A percentile compares a stretch with the other conserved stretches of the same genome.
Evolutionary conservation across 2,888 invertebrate genomes (phyloP).

Genomic region (Pollenia angustigena): DNA sequence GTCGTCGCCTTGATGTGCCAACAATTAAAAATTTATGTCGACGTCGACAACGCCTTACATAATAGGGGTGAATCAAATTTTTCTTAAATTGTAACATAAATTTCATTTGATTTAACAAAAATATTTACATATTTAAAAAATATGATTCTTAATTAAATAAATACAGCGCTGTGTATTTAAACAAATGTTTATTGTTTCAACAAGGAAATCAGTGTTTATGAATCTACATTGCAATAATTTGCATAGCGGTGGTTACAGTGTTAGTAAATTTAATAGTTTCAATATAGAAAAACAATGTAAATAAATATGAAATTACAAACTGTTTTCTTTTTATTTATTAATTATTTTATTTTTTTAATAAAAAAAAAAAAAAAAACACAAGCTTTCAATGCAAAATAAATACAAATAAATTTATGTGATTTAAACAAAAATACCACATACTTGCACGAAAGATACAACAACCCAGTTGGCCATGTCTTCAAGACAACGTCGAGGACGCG

Average conservation of each 20-base stretch:
- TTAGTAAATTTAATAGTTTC: background rate
- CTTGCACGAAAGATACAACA: too few relatives aligned
- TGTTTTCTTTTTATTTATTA: background rate
- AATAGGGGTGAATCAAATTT: too few relatives aligned
- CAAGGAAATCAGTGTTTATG: background rate
- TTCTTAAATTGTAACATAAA: too few relatives aligned
- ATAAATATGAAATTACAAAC: constrained; percentile 23
- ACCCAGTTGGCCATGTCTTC: too few relatives aligned
- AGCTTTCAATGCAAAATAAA: constrained; percentile 15
- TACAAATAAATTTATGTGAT: constrained; percentile 17
- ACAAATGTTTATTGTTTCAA: background rate
- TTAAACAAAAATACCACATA: constrained; percentile 38
- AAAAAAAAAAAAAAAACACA: background rate
- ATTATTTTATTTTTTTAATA: background rate
- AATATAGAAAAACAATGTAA: background rate
- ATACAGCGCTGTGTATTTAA: constrained; percentile 4
- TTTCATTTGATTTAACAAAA: too few relatives aligned
- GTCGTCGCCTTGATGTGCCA: too few relatives aligned
- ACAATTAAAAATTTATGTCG: too few relatives aligned
- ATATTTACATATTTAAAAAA: too few relatives aligned
- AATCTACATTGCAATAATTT: background rate
- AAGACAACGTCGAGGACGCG: too few relatives aligned
- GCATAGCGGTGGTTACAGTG: too few relatives aligned
- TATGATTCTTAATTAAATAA: background rate
- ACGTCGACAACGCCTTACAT: too few relatives aligned